phyloP scores from a whole-genome alignment of 2,113 vertebrate species.

The Mormyrus lacerda region DNA sequence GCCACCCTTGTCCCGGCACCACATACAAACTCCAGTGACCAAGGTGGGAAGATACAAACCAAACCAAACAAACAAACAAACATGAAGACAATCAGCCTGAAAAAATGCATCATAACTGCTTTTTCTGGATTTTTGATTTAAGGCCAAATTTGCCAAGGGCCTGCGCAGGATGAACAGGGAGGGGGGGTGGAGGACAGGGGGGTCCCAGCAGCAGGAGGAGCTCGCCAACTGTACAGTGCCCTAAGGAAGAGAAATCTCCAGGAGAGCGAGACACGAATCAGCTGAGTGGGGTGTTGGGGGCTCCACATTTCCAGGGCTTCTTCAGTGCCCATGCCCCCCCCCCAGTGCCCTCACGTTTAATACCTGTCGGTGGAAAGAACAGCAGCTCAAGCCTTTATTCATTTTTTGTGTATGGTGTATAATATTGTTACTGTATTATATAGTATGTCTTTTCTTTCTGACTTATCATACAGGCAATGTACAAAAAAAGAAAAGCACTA shows the following conservation, averaged over 20 bases:
- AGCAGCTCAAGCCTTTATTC: background rate
- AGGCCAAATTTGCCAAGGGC: background rate
- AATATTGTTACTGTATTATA: background rate
- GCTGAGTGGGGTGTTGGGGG: background rate
- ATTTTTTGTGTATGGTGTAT: background rate
- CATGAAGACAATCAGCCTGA: conserved; percentile 7
- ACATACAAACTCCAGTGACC: background rate
- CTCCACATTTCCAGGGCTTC: background rate
- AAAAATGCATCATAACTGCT: conserved; percentile 17
- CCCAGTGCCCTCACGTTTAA: conserved; percentile 38
- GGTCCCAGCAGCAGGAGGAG: background rate
- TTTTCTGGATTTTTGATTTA: conserved; percentile 8
- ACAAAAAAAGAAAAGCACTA: background rate
- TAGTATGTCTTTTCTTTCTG: background rate
- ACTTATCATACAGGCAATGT: background rate
- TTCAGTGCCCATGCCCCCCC: background rate
- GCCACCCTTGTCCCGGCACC: background rate
- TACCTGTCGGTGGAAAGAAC: background rate
- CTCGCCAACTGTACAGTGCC: conserved; percentile 40
- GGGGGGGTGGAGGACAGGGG: background rate
- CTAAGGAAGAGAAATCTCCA: conserved; percentile 50
- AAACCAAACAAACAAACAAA: background rate
- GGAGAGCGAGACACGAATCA: background rate
- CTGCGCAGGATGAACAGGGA: background rate
- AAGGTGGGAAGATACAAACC: background rate